These are phyloP conservation scores for Drosophila gunungcola DNA, from an alignment of 1,140 invertebrate species.

Conservation along the genomic window DNA sequence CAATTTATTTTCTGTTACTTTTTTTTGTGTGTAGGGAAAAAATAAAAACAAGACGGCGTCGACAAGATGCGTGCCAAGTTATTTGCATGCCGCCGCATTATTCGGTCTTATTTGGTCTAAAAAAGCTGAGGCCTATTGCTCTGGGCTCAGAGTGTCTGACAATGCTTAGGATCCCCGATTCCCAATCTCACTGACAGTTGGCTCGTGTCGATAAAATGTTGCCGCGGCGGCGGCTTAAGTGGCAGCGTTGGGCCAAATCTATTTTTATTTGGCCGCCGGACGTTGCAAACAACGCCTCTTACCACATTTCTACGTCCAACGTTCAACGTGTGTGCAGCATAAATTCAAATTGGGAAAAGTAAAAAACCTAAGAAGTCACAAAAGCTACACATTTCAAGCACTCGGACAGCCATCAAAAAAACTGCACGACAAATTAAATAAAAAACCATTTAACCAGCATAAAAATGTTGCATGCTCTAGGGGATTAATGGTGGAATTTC, in stretches of 20 bases:
- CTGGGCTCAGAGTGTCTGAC: constrained; percentile 66
- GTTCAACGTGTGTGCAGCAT: constrained; percentile 48
- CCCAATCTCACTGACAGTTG: constrained; percentile 70
- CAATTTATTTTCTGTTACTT: too few species aligned
- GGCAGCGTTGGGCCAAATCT: constrained; percentile 66
- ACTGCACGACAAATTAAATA: constrained; percentile 18
- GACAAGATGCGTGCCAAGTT: constrained; percentile 77
- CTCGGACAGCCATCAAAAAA: constrained; percentile 1
- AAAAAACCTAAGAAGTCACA: not conserved
- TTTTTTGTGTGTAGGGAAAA: constrained; percentile 3
- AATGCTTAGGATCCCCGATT: constrained; percentile 72
- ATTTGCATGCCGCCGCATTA: constrained; percentile 76
- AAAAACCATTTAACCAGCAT: constrained; percentile 6
- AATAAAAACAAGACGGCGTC: constrained; percentile 41
- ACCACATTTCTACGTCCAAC: constrained; percentile 4
- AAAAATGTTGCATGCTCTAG: constrained; percentile 8
- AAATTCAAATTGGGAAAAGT: constrained; percentile 25
- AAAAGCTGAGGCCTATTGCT: constrained; percentile 59
- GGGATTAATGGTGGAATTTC: constrained; percentile 24
- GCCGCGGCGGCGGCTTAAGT: constrained; percentile 72
- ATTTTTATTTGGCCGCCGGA: constrained; percentile 67
- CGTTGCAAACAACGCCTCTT: constrained; percentile 41
- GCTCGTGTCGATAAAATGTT: constrained; percentile 83
- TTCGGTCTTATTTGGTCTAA: constrained; percentile 83
- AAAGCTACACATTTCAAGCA: constrained; percentile 9